Evolutionary conservation across 92 coral and sea anemone species (phyloP), one percentile per base, ranked within the genome.

Genomic region (Virgularia gustaviana): DNA sequence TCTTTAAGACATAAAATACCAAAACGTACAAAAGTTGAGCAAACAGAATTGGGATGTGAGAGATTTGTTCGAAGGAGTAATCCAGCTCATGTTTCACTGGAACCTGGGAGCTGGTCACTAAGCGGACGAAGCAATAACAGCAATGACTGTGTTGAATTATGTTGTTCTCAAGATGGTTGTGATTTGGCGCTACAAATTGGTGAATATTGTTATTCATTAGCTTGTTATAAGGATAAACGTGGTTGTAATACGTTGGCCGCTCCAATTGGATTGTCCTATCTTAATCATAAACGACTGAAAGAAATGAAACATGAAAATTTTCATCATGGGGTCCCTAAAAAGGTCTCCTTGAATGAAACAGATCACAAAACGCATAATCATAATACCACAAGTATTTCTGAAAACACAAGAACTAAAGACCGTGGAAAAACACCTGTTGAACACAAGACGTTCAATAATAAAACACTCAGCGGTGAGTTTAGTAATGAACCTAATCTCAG

Each of bases 181-280:
- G 91, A 89, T 57, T 85, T 78, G 59, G 94, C 90, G 19, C 89
- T 89, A 57, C 79, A 83, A 86, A 85, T 83, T 61, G 90, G 89
- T 57, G 79, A 80, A 60, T 82, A 83, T 32, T 92, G 98, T 56
- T 86, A 81, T 27, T 90, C 94, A 12, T 87, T 92, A 29, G 79
- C 81, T 16, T 92, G 98, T 24, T 85, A 82, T 74, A 77, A 47
- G 36, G 79, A 80, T 34, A 37, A 36, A 10, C 76, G 80, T 5
- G 80, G 85, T 1, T 80, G 85, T n/a, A 76, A 70, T 11, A 27
- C 56, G 9, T n/a, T 73, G 58, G 59, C 79, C 10, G 57, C n/a
- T 1, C 63, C 65, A 36, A 65, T 45, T 30, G 71, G 64, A 11
- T 18, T 80, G 55, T 77, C 79, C 6, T 77, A 73, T 30, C 77